Conservation (phyloP, 2,797 vertebrate genomes). For the Chloroceryle amazona region DNA sequence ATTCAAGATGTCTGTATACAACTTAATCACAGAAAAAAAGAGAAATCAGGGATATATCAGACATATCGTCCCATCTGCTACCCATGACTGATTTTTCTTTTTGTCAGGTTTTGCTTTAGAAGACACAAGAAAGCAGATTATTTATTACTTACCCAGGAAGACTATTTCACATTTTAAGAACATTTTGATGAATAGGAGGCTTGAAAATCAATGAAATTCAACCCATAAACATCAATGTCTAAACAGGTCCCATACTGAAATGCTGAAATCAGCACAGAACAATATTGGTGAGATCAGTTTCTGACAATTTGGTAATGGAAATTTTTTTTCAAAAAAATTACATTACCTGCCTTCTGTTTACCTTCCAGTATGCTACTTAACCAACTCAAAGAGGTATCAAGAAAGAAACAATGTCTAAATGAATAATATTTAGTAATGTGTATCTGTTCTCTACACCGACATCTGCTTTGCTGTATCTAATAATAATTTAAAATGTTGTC, state of each 20-base stretch:
- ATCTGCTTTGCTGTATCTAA: not conserved
- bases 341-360: not conserved
- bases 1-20: not conserved
- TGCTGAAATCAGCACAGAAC: not conserved
- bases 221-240: not conserved
- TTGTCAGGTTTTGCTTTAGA: not conserved
- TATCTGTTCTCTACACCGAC: not conserved
- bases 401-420: not conserved
- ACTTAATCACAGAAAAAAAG: slow-evolving; percentile 19
- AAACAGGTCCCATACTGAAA: not conserved
- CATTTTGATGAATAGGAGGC: not conserved
- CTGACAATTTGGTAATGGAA: not conserved
- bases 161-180: not conserved
- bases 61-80: not conserved
- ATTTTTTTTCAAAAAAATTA: not conserved
- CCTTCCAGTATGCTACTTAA: not conserved
- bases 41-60: not conserved
- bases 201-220: not conserved
- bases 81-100: not conserved
- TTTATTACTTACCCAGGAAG: not conserved
- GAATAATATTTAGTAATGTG: not conserved
- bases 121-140: not conserved
- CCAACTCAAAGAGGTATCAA: not conserved
- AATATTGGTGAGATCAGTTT: not conserved
- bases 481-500: not conserved